Percentiles rank a stretch among this genome's conserved stretches.
phyloP scores from a whole-genome alignment of 1,140 invertebrate genomes.

The Pseudobourletiella spinata region DNA sequence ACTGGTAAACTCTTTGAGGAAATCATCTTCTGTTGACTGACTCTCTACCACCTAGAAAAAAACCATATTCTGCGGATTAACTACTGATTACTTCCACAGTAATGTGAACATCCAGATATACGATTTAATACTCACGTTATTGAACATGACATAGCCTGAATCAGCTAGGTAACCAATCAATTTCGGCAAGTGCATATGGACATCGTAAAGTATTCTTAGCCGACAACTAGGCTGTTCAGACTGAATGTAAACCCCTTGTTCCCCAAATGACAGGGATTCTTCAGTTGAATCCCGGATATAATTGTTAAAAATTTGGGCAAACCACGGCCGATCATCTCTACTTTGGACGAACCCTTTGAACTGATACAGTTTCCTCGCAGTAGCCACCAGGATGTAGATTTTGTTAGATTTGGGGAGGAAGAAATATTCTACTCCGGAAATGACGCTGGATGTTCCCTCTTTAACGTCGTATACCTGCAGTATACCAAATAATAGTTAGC shows the following conservation, averaged over 20 bases:
- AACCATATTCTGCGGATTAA: too few species aligned
- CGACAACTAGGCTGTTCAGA: conserved; percentile 14
- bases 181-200: conserved; percentile 14
- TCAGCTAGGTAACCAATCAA: conserved; percentile 29
- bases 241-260: not conserved
- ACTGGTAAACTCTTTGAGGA: conserved; percentile 35
- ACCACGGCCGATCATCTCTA: conserved; percentile 65
- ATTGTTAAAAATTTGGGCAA: conserved; percentile 24
- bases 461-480: conserved; percentile 75
- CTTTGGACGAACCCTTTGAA: conserved; percentile 65
- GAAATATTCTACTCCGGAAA: conserved; percentile 77
- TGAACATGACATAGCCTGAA: conserved; percentile 23
- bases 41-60: conserved; percentile 9
- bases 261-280: conserved; percentile 22
- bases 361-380: conserved; percentile 67
- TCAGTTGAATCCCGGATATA: conserved; percentile 23
- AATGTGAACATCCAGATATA: too few species aligned
- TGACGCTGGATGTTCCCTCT: conserved; percentile 59
- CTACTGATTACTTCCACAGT: too few species aligned
- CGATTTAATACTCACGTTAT: conserved; percentile 31
- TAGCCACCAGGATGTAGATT: conserved; percentile 74
- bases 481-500: too few species aligned
- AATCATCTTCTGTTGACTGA: conserved; percentile 31
- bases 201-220: conserved; percentile 22
- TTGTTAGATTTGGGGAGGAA: conserved; percentile 55